A percentile compares a stretch with the other conserved stretches of the same genome.
Evolutionary conservation across 1,140 invertebrate species (phyloP).

Genomic region (Macrostomum lignano): DNA sequence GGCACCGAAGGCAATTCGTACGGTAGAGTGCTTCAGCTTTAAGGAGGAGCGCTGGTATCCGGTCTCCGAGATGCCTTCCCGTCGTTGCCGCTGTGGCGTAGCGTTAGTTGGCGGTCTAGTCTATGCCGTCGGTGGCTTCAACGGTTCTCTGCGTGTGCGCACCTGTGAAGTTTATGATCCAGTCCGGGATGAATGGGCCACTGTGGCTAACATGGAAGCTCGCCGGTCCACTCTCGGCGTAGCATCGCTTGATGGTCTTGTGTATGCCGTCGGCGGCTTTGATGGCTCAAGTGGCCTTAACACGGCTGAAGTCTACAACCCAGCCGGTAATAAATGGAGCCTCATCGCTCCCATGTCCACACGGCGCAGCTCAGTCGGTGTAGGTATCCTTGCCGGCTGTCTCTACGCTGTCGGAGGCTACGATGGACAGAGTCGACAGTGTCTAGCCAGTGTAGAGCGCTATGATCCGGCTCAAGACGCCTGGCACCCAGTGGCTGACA

Average conservation of each 20-base stretch:
- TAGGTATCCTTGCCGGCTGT: constrained; percentile 40
- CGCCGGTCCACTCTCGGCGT: constrained; percentile 66
- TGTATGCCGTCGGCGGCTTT: constrained; percentile 42
- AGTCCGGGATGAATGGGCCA: constrained; percentile 45
- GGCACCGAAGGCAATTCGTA: constrained; percentile 71
- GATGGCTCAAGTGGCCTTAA: constrained; percentile 15
- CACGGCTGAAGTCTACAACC: constrained; percentile 57
- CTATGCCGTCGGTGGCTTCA: constrained; percentile 46
- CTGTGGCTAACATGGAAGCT: constrained; percentile 57
- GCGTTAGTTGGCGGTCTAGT: constrained; percentile 20
- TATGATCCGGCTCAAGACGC: constrained; percentile 54
- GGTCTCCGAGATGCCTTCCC: constrained; percentile 53
- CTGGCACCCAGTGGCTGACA: constrained; percentile 52
- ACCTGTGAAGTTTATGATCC: constrained; percentile 65
- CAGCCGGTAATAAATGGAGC: constrained; percentile 47
- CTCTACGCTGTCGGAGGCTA: constrained; percentile 58
- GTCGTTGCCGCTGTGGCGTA: constrained; percentile 40
- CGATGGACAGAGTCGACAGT: constrained; percentile 50
- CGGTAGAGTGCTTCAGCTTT: constrained; percentile 63
- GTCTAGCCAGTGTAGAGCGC: constrained; percentile 59
- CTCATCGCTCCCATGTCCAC: constrained; percentile 58
- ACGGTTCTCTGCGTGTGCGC: constrained; percentile 59
- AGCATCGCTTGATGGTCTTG: constrained; percentile 52
- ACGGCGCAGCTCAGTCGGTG: constrained; percentile 62
- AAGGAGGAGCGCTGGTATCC: constrained; percentile 37